Evolutionary conservation across 2,888 invertebrate species (phyloP), one percentile per base, ranked within the genome.

Genomic region (Caenorhabditis japonica): DNA sequence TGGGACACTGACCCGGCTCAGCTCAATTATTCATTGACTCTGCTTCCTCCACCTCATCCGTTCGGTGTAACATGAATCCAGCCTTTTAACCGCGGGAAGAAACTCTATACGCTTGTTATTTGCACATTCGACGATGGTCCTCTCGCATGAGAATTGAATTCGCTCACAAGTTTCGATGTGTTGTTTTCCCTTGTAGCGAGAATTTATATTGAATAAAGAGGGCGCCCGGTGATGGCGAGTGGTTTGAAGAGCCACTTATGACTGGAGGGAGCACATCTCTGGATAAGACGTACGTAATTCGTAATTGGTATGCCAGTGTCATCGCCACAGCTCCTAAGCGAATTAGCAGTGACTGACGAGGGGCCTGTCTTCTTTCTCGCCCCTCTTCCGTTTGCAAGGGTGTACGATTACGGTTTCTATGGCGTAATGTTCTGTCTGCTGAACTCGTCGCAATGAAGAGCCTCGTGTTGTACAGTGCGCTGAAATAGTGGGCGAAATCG

Each of bases 141-240:
- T 27, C 27, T n/a, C 17, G 13, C 52, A 52, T 44, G 61, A 27
- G 43, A 53, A 61, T 61, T 55, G 34, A 53, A 61, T 61, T 55
- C 55, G 23, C n/a, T n/a, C 64, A 64, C 64, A 64, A 64, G 64
- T 64, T 64, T 64, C 56, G 23, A 41, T 64, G 47, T 46, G 47
- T 64, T 56, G 64, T 64, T 64, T 64, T 64, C 7, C 30, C 43
- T 68, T 46, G 39, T 56, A 30, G 36, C 43, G 30, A 69, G 55
- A 53, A 52, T 68, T 68, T 60, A 69, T 69, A 69, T 69, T 55
- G 69, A 69, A 69, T 69, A 69, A 69, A 60, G 60, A 55, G 60
- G n/a, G 69, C 55, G 53, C 64, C 64, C 55, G 64, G 55, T 64
- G 64, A 64, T 64, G 56, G 64, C 36, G 49, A 66, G 58, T 21